Base-by-base conservation (phyloP, 35 echinoderm and acorn worm species). In the Ophioderma brevispina region DNA sequence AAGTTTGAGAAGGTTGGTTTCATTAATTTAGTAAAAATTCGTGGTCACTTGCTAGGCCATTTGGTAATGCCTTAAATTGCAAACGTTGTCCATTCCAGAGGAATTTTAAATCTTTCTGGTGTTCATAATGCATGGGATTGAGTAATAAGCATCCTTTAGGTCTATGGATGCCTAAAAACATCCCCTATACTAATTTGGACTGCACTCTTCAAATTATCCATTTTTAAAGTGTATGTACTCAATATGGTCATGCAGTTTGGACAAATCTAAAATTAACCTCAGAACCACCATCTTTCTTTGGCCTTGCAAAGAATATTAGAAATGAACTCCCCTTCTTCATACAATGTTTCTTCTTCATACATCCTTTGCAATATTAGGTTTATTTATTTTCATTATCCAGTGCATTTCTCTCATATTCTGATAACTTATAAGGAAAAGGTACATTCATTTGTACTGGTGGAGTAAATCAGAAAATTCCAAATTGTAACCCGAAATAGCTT, bases 291-390 rank as follows among this genome's bases (percentile, higher is more conserved):
- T 94, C 91, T 43, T 94, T 93, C 42, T 94, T 94, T 18, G 42
- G 39, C 43, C 91, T 56, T 32, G 88, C 89, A 43, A 97, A 97
- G 11, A n/a, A 97, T 88, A 70, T 93, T 93, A 1, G 95, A 97
- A 32, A 97, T 56, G 80, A 82, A 97, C 35, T 82, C 78, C 18
- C 41, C 91, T n/a, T 41, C 31, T 50, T 82, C 42, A 46, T 39
- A 39, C 35, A 11, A 10, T 32, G 77, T 31, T 28, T 10, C 33
- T 79, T 96, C 90, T 92, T 89, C 88, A 28, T n/a, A 95, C 86
- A 43, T 36, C 63, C 81, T 96, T 95, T 19, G 38, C n/a, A 18
- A n/a, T n/a, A 64, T 70, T 1, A 31, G 87, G 36, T 33, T 38
- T 28, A 3, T 77, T 23, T 59, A 93, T n/a, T 88, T 86, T 97